Percentiles rank a stretch among this genome's conserved stretches.
Conservation (phyloP, 1,140 invertebrate genomes). For the Theocolax elegans region DNA sequence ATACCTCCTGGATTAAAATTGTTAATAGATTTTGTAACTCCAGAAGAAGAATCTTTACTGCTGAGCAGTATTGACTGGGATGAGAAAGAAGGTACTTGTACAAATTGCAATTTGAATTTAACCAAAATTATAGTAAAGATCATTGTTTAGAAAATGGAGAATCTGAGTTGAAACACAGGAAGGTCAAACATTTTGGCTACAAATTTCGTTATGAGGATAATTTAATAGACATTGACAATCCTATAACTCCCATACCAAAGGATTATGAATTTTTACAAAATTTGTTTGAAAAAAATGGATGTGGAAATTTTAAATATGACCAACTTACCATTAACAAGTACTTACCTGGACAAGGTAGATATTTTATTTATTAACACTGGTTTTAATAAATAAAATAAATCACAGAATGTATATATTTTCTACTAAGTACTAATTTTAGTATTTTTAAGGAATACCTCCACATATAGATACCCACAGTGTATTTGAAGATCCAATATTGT, state of each 20-base stretch:
- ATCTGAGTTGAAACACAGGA: conserved; percentile 81
- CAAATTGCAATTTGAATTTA: background rate
- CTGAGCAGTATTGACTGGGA: conserved; percentile 74
- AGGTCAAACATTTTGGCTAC: conserved; percentile 94
- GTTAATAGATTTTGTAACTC: conserved; percentile 79
- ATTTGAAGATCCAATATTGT: conserved; percentile 90
- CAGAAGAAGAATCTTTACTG: conserved; percentile 77
- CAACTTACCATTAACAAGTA: conserved; percentile 96
- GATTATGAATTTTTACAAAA: conserved; percentile 76
- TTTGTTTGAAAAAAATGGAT: conserved; percentile 69
- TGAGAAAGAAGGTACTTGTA: conserved; percentile 47
- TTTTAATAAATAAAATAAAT: no score
- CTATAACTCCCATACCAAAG: conserved; percentile 78
- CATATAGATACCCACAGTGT: conserved; percentile 96
- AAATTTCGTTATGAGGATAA: conserved; percentile 93
- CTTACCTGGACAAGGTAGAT: conserved; percentile 86
- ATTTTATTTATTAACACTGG: background rate
- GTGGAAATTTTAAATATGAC: conserved; percentile 75
- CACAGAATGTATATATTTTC: no score
- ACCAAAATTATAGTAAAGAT: background rate
- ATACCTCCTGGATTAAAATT: conserved; percentile 80
- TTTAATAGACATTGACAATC: conserved; percentile 81
- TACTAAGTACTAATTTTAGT: conserved; percentile 33
- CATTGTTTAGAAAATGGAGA: conserved; percentile 37
- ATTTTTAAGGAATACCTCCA: conserved; percentile 84